phyloP scores from a whole-genome alignment of 1,140 invertebrate species.

The Ceratina calcarata region DNA sequence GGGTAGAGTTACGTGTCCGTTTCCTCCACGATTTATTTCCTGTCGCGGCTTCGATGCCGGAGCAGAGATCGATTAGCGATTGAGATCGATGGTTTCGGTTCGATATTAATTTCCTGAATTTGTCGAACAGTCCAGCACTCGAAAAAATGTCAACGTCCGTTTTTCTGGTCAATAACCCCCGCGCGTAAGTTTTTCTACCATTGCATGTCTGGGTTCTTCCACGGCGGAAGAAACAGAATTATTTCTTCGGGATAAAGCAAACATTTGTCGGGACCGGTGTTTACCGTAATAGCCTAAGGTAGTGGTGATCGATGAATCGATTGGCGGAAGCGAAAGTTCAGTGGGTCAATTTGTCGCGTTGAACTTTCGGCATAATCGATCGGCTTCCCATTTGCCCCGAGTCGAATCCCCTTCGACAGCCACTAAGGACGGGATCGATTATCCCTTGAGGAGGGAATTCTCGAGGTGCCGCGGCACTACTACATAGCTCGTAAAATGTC shows the following conservation, averaged over 20 bases:
- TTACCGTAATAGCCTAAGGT: neutral
- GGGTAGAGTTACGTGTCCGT: slow-evolving; percentile 50
- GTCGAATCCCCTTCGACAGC: slow-evolving; percentile 9
- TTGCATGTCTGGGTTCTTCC: no score
- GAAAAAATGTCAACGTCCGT: no score
- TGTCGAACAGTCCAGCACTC: neutral
- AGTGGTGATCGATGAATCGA: slow-evolving; percentile 2
- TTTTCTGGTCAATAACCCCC: no score
- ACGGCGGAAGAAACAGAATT: no score
- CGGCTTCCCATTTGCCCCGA: slow-evolving; percentile 9
- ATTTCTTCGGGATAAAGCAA: neutral
- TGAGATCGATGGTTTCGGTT: slow-evolving; percentile 42
- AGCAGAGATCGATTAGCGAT: slow-evolving; percentile 40
- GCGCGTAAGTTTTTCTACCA: no score
- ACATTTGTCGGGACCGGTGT: neutral
- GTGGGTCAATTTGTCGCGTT: slow-evolving; percentile 3
- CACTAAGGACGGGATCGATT: slow-evolving; percentile 26
- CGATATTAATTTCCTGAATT: slow-evolving; percentile 29
- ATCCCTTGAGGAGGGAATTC: slow-evolving; percentile 26
- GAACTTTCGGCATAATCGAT: slow-evolving; percentile 39
- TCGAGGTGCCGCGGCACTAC: slow-evolving; percentile 5
- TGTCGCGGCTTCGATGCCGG: slow-evolving; percentile 7
- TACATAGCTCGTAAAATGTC: slow-evolving; percentile 31
- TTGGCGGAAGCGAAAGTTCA: neutral
- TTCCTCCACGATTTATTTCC: slow-evolving; percentile 53